Base-by-base conservation (phyloP, 2,797 vertebrate genomes). In the Danio jaintianensis region DNA sequence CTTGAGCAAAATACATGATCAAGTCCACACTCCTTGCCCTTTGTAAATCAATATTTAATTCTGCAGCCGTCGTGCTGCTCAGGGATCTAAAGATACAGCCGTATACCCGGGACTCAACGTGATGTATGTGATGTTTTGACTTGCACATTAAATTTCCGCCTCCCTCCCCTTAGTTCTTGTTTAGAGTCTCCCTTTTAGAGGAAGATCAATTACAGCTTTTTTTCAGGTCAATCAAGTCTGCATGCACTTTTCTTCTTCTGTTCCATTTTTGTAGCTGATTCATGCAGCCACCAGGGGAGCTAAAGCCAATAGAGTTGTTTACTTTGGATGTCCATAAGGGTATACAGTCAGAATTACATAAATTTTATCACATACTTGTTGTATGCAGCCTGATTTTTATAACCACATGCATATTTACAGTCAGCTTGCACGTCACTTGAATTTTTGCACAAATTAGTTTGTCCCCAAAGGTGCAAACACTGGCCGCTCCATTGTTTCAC, bases 211-310 rank as follows among this genome's bases (percentile, higher is more conserved):
- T 90, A 90, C 85, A 18, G 83, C 84, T 85, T 6, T 84, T 87
- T 29, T 29, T 29, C 89, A 88, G 90, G 91, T 90, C 86, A 83
- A 91, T 92, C 90, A 90, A 90, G 89, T 91, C 92, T 91, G 89
- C 87, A 92, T 85, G 88, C 86, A 85, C 87, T 88, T 88, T 87
- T 29, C 89, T 92, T 87, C 85, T 89, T 91, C 88, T 88, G 90
- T 87, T 89, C 47, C 18, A 87, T 86, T 88, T 85, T 91, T 87
- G n/a, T 90, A 89, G 89, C 92, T 90, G 88, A 93, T 12, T 66
- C 87, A 89, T 91, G 85, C 85, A 6, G 47, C 3, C 18, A 52
- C 8, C 67, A 38, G 29, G 36, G 15, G 50, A 53, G 11, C 36
- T 53, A 53, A 18, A 53, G 10, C 36, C 42, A 2, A 15, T 15